A percentile compares a stretch with the other conserved stretches of the same genome.
Conservation (phyloP, 2,113 vertebrate genomes). For the Macrotus californicus region DNA sequence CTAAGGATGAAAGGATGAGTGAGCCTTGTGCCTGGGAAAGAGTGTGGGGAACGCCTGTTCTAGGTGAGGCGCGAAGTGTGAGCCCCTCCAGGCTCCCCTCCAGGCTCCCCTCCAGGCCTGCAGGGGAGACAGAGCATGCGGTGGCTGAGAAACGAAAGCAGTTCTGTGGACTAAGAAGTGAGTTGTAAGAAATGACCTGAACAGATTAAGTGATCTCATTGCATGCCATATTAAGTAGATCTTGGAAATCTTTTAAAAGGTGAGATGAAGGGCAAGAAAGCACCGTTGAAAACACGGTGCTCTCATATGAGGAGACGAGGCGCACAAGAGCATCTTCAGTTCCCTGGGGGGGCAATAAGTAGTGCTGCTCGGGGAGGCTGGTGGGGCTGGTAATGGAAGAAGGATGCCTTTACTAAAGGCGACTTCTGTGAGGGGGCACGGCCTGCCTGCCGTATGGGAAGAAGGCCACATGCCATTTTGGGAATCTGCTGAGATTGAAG, state of each 20-base stretch:
- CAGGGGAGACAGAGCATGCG: not conserved
- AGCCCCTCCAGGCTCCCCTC: too few species aligned
- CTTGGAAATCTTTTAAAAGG: not conserved
- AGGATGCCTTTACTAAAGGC: not conserved
- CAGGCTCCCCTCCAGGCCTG: too few species aligned
- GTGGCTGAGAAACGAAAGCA: not conserved
- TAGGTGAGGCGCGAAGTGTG: not conserved
- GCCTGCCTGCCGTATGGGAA: not conserved
- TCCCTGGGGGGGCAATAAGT: not conserved
- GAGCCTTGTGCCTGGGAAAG: not conserved
- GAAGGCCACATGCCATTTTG: not conserved
- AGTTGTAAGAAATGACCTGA: not conserved
- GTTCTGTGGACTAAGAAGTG: not conserved
- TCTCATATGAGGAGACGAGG: not conserved
- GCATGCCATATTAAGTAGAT: not conserved
- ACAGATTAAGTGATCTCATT: not conserved
- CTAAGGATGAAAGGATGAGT: not conserved
- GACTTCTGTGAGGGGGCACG: not conserved
- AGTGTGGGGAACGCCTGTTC: not conserved
- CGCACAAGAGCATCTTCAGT: not conserved
- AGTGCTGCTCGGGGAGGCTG: not conserved
- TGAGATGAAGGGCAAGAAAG: not conserved
- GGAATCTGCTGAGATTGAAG: not conserved
- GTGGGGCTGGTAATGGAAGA: not conserved
- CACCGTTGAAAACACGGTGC: not conserved